These are phyloP conservation scores for Siderastrea siderea DNA, from an alignment of 92 coral and sea anemone genomes.

Conservation along the genomic window DNA sequence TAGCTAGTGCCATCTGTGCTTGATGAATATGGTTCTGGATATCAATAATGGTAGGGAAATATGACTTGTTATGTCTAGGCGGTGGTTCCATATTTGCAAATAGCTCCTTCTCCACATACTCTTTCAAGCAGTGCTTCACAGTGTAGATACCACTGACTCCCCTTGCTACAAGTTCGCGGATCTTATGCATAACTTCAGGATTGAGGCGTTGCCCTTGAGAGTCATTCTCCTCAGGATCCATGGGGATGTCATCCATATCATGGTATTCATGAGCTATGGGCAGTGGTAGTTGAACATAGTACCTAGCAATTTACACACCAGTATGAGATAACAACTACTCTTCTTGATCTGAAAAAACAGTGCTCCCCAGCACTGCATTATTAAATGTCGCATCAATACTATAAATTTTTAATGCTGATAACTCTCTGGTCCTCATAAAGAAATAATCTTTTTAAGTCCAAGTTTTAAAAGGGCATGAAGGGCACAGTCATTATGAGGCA, in stretches of 20 bases:
- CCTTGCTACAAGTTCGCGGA: constrained; percentile 96
- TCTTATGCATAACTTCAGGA: constrained; percentile 88
- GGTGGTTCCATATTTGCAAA: constrained; percentile 82
- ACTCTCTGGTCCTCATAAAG: not conserved
- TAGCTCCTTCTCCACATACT: constrained; percentile 93
- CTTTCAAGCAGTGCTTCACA: constrained; percentile 95
- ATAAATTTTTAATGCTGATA: too few relatives aligned
- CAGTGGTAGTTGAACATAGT: constrained; percentile 95
- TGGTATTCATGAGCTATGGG: constrained; percentile 98
- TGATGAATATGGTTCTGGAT: constrained; percentile 97
- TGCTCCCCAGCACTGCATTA: too few relatives aligned
- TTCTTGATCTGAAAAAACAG: too few relatives aligned
- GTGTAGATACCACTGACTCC: constrained; percentile 94
- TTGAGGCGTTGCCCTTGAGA: constrained; percentile 89
- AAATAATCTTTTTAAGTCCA: too few relatives aligned
- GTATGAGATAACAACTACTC: not conserved
- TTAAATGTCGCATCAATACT: too few relatives aligned
- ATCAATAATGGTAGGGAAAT: constrained; percentile 97
- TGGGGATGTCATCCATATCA: constrained; percentile 80
- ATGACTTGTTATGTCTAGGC: constrained; percentile 96
- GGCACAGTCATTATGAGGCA: too few relatives aligned
- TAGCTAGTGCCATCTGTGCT: constrained; percentile 90
- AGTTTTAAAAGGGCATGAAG: too few relatives aligned
- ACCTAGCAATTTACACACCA: constrained; percentile 49
- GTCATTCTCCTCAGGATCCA: constrained; percentile 65